Evolutionary conservation across 2,797 vertebrate species (phyloP), one percentile per base, ranked within the genome.

Genomic region (Catamblyrhynchus diadema): DNA sequence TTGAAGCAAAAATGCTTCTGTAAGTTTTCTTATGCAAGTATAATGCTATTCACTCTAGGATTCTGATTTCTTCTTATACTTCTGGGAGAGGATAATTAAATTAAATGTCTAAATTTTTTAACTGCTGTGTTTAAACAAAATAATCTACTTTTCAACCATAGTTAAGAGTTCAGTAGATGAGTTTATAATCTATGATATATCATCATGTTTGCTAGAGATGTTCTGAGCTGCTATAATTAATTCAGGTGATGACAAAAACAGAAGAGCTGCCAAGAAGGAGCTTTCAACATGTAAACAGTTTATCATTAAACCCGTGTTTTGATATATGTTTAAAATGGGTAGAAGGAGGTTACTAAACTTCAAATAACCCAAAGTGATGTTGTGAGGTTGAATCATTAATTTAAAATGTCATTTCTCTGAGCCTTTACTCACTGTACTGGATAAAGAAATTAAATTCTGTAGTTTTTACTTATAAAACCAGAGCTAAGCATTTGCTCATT

Each of bases 1-100:
- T 97, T 96, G 96, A 95, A 92, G 95, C 87, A 96, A 97, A 98
- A 97, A 96, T 71, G 82, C 89, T 96, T 92, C 96, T 94, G 93
- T 92, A 97, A 97, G 95, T 97, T 98, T 97, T 96, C 96, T 96
- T 97, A 94, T 96, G 73, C 70, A 88, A 97, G 94, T 94, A 86
- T 95, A 97, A 97, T 96, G 96, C 92, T 97, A 93, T 97, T 97
- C 97, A 92, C 96, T 94, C 94, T 96, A 96, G 92, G 96, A 95
- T 97, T 97, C 94, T 96, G 96, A 96, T 97, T 98, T 96, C 95
- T 90, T 97, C 93, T 88, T 94, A 91, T 93, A 96, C 95, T 97
- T 98, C 95, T 97, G 96, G 96, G 97, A 97, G 97, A 97, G 83
- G 91, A 96, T 98, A 98, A 98, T 98, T 98, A 97, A 98, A 98